Conservation (phyloP, 2,888 invertebrate species). For the Chloroclysta siterata region DNA sequence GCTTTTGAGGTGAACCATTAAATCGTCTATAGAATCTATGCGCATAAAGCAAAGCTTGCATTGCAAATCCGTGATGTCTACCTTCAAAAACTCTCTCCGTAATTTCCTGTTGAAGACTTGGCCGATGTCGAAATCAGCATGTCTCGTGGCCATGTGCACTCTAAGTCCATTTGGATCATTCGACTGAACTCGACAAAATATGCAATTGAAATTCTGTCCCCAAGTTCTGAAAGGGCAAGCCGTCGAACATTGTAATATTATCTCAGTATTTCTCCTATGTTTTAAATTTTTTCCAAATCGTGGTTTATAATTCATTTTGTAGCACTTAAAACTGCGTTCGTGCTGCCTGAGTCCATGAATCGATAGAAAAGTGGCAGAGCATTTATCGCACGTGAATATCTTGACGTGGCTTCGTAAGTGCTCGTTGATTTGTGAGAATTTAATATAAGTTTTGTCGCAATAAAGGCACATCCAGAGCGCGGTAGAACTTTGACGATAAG, state of each 20-base stretch:
- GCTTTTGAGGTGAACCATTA: constrained; percentile 71
- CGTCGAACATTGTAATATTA: constrained; percentile 76
- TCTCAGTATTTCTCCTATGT: constrained; percentile 75
- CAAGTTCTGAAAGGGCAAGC: constrained; percentile 77
- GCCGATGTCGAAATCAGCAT: constrained; percentile 73
- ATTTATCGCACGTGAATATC: constrained; percentile 76
- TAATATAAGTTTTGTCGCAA: constrained; percentile 71
- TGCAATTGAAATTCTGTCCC: constrained; percentile 79
- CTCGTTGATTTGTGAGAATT: constrained; percentile 76
- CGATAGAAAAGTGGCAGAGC: constrained; percentile 73
- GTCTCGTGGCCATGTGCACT: constrained; percentile 73
- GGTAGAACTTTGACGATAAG: constrained; percentile 67
- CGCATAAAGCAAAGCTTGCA: constrained; percentile 74
- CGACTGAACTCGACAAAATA: constrained; percentile 75
- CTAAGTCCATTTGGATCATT: constrained; percentile 76
- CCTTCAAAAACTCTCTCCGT: constrained; percentile 74
- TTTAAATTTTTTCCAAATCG: constrained; percentile 74
- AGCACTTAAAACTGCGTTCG: constrained; percentile 74
- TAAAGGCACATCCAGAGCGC: constrained; percentile 76
- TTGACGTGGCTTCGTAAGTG: constrained; percentile 75
- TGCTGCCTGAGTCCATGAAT: constrained; percentile 74
- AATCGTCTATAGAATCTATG: constrained; percentile 70
- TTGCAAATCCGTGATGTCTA: constrained; percentile 76
- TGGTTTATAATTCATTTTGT: constrained; percentile 74
- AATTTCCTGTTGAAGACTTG: constrained; percentile 74